Evolutionary conservation across 2,888 invertebrate species (phyloP).

Genomic region (Dynastes tityus): DNA sequence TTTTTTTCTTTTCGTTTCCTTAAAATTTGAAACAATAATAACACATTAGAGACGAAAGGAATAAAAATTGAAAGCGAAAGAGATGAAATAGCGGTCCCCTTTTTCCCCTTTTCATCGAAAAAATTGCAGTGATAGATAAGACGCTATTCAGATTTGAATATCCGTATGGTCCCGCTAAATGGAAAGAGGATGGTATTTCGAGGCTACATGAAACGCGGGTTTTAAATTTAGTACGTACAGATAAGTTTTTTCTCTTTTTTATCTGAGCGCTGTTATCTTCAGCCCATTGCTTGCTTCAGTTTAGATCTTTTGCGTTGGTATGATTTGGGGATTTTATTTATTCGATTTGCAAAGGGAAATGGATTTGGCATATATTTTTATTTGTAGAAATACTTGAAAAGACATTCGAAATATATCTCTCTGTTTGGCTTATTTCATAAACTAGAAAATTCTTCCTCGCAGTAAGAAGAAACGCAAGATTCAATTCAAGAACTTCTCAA

Average conservation of each 20-base stretch:
- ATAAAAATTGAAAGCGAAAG: neutral
- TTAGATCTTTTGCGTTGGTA: neutral
- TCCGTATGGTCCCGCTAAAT: slow-evolving; percentile 1
- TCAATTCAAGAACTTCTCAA: too few relatives aligned
- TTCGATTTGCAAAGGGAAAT: too few relatives aligned
- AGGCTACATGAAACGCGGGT: slow-evolving; percentile 16
- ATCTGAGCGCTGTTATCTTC: slow-evolving; percentile 5
- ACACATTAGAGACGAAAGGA: neutral
- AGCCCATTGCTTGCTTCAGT: neutral
- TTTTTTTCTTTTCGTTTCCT: neutral
- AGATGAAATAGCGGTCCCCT: neutral
- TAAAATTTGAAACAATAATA: neutral
- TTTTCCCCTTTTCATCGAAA: neutral
- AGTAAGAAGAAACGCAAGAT: too few relatives aligned
- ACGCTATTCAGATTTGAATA: slow-evolving; percentile 10
- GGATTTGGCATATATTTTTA: too few relatives aligned
- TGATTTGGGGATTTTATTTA: too few relatives aligned
- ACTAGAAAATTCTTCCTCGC: too few relatives aligned
- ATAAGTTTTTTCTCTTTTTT: slow-evolving; percentile 29
- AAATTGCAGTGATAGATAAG: slow-evolving; percentile 14
- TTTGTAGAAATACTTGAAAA: too few relatives aligned
- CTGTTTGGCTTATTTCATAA: too few relatives aligned
- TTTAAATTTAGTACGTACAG: slow-evolving; percentile 36
- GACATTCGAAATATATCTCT: too few relatives aligned
- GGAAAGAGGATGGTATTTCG: slow-evolving; percentile 6